Base-by-base conservation (phyloP, 2,888 invertebrate genomes). In the Antheraea yamamai region DNA sequence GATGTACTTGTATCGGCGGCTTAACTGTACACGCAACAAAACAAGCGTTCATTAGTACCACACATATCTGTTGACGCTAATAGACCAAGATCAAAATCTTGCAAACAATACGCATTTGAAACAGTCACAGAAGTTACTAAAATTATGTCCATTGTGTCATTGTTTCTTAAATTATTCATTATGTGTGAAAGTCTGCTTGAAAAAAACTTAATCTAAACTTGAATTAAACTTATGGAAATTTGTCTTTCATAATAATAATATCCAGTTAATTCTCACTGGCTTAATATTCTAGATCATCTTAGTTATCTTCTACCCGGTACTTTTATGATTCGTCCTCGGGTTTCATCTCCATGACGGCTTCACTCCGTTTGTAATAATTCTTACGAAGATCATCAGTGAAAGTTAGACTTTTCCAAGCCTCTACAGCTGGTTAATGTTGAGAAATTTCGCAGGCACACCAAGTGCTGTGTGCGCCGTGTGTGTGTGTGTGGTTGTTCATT, bases 401-500 rank as follows among this genome's bases (percentile, higher is more conserved):
- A 39, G 10, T 70, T 70, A 3, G 75, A 73, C 74, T 72, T 73
- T 58, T 58, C 66, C 79, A 74, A 77, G 73, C 86, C 85, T 83
- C 77, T 74, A 70, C 81, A 81, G 80, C 79, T 87, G 87, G 85
- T 77, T 72, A 71, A 74, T 75, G 76, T 81, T 79, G 77, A 77
- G 75, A 78, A 79, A 86, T 92, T 92, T 93, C 92, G 90, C 92
- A 90, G 92, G 84, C 92, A 88, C 88, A 82, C 89, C 85, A 82
- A 81, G 79, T 79, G 77, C 87, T 88, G 92, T 91, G 91, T 91
- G 92, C 86, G 91, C 84, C 75, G 90, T 89, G 92, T 89, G 92
- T 86, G 92, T 86, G 89, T 93, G 93, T 93, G 91, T 93, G 91
- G 89, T 88, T 88, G 91, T 92, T 89, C 90, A 88, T 89, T 91